These are phyloP conservation scores for Frankliniella intonsa DNA, from an alignment of 2,888 invertebrate species.

Conservation along the genomic window DNA sequence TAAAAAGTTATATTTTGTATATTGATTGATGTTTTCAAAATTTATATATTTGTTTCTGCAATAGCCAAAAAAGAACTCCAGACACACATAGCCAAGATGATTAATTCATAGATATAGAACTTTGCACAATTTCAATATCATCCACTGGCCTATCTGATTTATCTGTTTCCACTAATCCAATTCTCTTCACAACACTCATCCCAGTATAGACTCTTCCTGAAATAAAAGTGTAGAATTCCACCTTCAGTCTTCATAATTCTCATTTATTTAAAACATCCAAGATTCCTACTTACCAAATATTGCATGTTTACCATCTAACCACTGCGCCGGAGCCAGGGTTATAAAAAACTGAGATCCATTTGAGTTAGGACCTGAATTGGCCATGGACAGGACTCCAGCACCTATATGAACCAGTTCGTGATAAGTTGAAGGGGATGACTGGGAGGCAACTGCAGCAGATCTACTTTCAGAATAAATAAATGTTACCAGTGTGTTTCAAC, in stretches of 20 bases:
- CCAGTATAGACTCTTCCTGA: constrained; percentile 71
- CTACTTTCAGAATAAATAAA: not conserved
- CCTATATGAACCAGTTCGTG: constrained; percentile 46
- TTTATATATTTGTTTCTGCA: no score
- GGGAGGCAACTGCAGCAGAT: not conserved
- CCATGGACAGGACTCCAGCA: constrained; percentile 84
- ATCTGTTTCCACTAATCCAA: constrained; percentile 92
- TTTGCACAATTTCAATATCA: constrained; percentile 68
- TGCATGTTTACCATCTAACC: constrained; percentile 96
- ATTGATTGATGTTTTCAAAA: no score
- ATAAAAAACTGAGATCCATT: constrained; percentile 99
- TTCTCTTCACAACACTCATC: constrained; percentile 85
- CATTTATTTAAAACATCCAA: constrained; percentile 15
- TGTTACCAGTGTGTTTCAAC: constrained; percentile 84
- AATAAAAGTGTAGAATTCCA: constrained; percentile 37
- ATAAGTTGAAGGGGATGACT: not conserved
- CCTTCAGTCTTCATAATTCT: no score
- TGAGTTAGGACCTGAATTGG: constrained; percentile 93
- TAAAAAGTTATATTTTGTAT: not conserved
- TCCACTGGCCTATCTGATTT: constrained; percentile 86
- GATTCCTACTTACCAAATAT: constrained; percentile 68
- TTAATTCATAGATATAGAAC: constrained; percentile 35
- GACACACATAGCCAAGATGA: not conserved
- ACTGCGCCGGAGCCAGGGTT: constrained; percentile 92
- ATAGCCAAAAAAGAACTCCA: not conserved